Evolutionary conservation across 2,888 invertebrate genomes (phyloP).

Genomic region (Drosophila melanosoma): DNA sequence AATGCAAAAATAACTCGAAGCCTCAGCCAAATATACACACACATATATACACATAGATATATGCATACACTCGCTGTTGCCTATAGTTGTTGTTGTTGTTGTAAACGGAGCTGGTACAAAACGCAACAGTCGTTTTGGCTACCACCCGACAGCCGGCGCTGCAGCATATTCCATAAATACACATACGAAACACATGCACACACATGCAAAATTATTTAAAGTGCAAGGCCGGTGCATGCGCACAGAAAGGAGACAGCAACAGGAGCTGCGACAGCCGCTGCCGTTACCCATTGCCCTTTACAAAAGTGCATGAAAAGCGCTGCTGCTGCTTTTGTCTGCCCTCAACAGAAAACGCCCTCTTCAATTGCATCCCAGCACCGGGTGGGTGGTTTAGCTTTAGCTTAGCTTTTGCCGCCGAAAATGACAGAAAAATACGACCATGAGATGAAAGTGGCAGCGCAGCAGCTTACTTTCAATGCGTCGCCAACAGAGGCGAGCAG

Average conservation of each 20-base stretch:
- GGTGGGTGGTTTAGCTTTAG: slow-evolving; percentile 23
- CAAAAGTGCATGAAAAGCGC: slow-evolving; percentile 54
- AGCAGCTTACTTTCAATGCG: slow-evolving; percentile 1
- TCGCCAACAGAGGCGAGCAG: slow-evolving; percentile 33
- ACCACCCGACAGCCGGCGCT: slow-evolving; percentile 53
- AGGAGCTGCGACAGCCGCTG: slow-evolving; percentile 50
- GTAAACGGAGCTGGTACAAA: slow-evolving; percentile 37
- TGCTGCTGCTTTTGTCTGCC: slow-evolving; percentile 33
- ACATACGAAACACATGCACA: slow-evolving; percentile 8
- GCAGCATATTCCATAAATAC: slow-evolving; percentile 33
- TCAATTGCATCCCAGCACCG: slow-evolving; percentile 25
- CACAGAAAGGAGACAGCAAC: slow-evolving; percentile 73
- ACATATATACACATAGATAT: slow-evolving; percentile 10
- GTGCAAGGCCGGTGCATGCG: slow-evolving; percentile 74
- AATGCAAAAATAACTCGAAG: slow-evolving; percentile 71
- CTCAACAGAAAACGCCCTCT: slow-evolving; percentile 33
- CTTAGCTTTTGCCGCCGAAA: slow-evolving; percentile 62
- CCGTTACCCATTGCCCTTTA: slow-evolving; percentile 70
- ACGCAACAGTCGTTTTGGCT: slow-evolving; percentile 70
- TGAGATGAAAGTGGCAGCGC: slow-evolving; percentile 34
- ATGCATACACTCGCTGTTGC: neutral
- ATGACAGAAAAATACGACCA: slow-evolving; percentile 62
- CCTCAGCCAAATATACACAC: slow-evolving; percentile 53
- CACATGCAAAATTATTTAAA: slow-evolving; percentile 45
- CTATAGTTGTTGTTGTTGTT: slow-evolving; percentile 21